phyloP scores from a whole-genome alignment of 2,113 vertebrate species.

The Myiozetetes cayanensis region DNA sequence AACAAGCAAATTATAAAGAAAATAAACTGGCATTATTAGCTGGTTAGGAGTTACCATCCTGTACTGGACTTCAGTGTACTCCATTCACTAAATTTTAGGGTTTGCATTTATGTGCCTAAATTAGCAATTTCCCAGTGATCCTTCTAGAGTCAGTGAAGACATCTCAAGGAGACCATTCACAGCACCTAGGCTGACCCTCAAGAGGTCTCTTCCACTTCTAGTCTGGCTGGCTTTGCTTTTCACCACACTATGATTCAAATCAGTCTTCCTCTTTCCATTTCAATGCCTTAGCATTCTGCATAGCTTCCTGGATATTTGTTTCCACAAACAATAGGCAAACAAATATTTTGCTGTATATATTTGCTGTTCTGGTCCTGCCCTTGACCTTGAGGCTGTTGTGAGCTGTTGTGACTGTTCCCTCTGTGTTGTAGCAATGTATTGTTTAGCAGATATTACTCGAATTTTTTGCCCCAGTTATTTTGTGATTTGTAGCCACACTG shows the following conservation, averaged over 20 bases:
- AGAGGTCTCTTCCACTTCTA: not conserved
- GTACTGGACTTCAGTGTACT: not conserved
- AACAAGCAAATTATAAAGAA: not conserved
- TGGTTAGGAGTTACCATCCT: not conserved
- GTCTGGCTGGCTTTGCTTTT: not conserved
- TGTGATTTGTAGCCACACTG: not conserved
- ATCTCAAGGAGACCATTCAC: not conserved
- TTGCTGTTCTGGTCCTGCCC: not conserved
- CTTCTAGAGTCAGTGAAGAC: not conserved
- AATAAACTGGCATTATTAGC: not conserved
- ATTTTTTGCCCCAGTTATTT: not conserved
- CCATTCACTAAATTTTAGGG: not conserved
- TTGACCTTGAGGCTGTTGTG: not conserved
- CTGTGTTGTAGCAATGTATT: not conserved
- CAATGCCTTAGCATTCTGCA: not conserved
- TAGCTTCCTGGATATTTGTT: not conserved
- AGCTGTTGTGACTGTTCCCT: accelerated
- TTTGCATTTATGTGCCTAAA: not conserved
- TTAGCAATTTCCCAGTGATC: not conserved
- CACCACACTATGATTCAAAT: not conserved
- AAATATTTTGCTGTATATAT: not conserved
- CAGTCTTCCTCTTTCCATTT: not conserved
- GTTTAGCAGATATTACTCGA: not conserved
- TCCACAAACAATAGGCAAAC: not conserved
- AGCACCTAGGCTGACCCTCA: not conserved